phyloP scores from a whole-genome alignment of 2,888 invertebrate genomes.

The Metacarcinus magister region DNA sequence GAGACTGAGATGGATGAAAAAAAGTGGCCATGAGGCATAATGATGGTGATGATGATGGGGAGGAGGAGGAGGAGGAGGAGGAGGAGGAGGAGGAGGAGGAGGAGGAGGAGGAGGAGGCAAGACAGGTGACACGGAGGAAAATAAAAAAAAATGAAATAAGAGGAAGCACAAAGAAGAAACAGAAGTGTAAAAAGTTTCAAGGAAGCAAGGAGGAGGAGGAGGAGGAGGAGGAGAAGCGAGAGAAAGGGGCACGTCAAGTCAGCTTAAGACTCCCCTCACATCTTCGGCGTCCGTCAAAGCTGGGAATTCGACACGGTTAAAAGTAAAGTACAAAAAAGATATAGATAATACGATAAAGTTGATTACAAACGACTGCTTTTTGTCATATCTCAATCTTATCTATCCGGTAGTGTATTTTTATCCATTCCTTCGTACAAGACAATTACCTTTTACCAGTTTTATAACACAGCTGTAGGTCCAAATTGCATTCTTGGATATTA shows the following conservation, averaged over 20 bases:
- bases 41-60: too few relatives aligned
- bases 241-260: not conserved
- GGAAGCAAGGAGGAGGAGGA: not conserved
- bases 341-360: not conserved
- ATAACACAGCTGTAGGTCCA: not conserved
- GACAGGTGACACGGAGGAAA: too few relatives aligned
- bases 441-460: constrained; percentile 3
- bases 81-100: too few relatives aligned
- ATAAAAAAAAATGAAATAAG: not conserved
- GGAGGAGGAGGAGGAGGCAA: too few relatives aligned
- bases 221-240: not conserved
- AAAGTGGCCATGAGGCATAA: too few relatives aligned
- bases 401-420: not conserved
- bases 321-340: too few relatives aligned
- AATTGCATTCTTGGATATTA: not conserved
- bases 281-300: not conserved
- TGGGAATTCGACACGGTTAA: not conserved
- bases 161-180: not conserved
- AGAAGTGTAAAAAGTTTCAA: not conserved
- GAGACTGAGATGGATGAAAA: too few relatives aligned
- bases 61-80: too few relatives aligned
- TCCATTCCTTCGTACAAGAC: not conserved
- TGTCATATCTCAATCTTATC: not conserved
- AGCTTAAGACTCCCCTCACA: not conserved
- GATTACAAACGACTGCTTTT: not conserved